These are phyloP conservation scores for Rhyzopertha dominica DNA, from an alignment of 1,140 invertebrate species.

Conservation along the genomic window DNA sequence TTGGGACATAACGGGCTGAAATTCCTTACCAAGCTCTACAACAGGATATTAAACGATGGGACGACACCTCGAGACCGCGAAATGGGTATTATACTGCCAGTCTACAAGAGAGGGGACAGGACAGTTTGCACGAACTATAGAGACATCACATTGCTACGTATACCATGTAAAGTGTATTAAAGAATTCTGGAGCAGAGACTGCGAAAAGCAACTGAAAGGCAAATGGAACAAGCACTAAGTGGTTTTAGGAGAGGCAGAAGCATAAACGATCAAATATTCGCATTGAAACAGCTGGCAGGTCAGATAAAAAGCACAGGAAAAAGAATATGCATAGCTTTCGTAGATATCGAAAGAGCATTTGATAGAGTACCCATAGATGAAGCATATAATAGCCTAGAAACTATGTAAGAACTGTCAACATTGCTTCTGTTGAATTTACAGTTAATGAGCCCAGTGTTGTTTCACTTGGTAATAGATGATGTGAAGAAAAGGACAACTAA, in stretches of 20 bases:
- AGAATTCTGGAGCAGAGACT: background rate
- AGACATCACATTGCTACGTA: too few relatives aligned
- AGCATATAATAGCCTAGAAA: background rate
- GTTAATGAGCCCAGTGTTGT: conserved; percentile 1
- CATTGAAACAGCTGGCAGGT: too few relatives aligned
- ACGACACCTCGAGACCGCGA: conserved; percentile 4
- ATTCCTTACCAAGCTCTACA: background rate
- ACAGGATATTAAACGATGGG: conserved; percentile 6
- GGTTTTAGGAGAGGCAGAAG: too few relatives aligned
- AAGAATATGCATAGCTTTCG: background rate
- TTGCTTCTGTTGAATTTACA: conserved; percentile 4
- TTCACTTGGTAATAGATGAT: background rate
- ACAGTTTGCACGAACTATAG: conserved; percentile 2
- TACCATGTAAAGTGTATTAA: background rate
- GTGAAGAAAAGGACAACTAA: conserved; percentile 1
- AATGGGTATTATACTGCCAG: background rate
- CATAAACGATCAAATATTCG: too few relatives aligned
- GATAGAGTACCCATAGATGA: background rate
- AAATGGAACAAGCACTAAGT: too few relatives aligned
- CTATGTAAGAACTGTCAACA: conserved; percentile 9
- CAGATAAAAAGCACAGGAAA: background rate
- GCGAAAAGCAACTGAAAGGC: too few relatives aligned
- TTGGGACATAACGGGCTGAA: background rate
- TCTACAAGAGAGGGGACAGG: too few relatives aligned
- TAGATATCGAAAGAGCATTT: too few relatives aligned